Conservation (phyloP, 53 echinoderm and acorn worm species). For the Echinarachnius parma region DNA sequence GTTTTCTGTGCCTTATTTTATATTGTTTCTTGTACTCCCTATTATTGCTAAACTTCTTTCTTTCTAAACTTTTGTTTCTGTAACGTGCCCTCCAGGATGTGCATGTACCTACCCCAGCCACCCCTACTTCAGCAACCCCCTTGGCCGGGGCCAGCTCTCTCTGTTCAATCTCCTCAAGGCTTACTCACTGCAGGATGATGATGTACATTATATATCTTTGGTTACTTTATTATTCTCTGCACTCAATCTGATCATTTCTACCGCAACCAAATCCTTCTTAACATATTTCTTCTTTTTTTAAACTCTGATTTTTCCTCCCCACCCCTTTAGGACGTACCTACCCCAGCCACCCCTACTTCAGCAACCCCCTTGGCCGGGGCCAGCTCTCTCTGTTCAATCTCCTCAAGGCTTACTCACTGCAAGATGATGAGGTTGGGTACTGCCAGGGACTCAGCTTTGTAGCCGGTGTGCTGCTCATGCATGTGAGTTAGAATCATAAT, state of each 20-base stretch:
- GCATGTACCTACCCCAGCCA: slow-evolving; percentile 96
- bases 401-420: slow-evolving; percentile 85
- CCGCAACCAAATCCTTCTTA: too few relatives aligned
- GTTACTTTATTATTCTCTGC: too few relatives aligned
- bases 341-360: slow-evolving; percentile 91
- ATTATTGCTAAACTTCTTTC: background rate
- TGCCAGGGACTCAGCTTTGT: slow-evolving; percentile 99
- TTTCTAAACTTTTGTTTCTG: background rate
- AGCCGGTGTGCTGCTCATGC: slow-evolving; percentile 93
- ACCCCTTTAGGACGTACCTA: slow-evolving; percentile 79
- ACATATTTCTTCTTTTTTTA: too few relatives aligned
- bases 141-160: slow-evolving; percentile 85
- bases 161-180: slow-evolving; percentile 84
- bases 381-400: slow-evolving; percentile 97
- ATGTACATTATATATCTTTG: slow-evolving; percentile 23
- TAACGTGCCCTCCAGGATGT: too few relatives aligned
- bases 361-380: slow-evolving; percentile 87
- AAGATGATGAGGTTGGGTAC: slow-evolving; percentile 90
- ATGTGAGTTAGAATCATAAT: slow-evolving; percentile 68
- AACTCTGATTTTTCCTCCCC: too few relatives aligned
- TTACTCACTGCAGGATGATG: slow-evolving; percentile 68
- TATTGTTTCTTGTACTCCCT: too few relatives aligned
- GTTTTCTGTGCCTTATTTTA: too few relatives aligned
- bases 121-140: slow-evolving; percentile 83
- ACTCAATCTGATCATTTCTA: too few relatives aligned